A percentile compares a stretch with the other conserved stretches of the same genome.
Conservation (phyloP, 2,888 invertebrate species). For the Dasysyrphus tricinctus region DNA sequence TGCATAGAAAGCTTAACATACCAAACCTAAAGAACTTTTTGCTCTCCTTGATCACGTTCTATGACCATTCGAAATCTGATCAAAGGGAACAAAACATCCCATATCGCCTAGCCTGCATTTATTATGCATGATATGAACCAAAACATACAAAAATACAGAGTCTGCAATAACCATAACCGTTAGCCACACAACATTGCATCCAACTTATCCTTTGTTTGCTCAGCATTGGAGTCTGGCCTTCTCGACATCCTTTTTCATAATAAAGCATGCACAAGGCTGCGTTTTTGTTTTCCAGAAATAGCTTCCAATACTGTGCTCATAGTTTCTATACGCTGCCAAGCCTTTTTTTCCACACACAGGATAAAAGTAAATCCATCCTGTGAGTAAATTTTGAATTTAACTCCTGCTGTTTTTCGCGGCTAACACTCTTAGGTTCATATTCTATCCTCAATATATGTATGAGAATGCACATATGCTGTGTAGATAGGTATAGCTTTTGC, state of each 20-base stretch:
- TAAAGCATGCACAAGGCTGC: not conserved
- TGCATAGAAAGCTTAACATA: not conserved
- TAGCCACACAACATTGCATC: slow-evolving; percentile 12
- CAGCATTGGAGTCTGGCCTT: slow-evolving; percentile 14
- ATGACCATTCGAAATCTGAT: slow-evolving; percentile 16
- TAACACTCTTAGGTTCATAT: slow-evolving; percentile 2
- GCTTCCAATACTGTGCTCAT: not conserved
- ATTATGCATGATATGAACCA: not conserved
- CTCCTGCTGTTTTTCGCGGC: slow-evolving; percentile 12
- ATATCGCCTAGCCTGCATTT: not conserved
- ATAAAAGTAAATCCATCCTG: not conserved
- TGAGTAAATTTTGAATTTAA: slow-evolving; percentile 6
- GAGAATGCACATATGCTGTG: no score
- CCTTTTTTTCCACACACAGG: not conserved
- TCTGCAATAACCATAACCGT: slow-evolving; percentile 17
- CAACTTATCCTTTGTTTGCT: slow-evolving; percentile 45
- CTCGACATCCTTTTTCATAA: slow-evolving; percentile 7
- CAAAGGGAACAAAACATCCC: slow-evolving; percentile 3
- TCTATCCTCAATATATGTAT: not conserved
- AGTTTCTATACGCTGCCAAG: not conserved
- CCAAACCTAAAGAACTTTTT: not conserved
- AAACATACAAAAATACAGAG: not conserved
- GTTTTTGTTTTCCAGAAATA: slow-evolving; percentile 21
- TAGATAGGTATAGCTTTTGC: no score
- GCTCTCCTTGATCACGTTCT: not conserved